These are phyloP conservation scores for Heliothis virescens DNA, from an alignment of 1,140 invertebrate genomes.

Conservation along the genomic window DNA sequence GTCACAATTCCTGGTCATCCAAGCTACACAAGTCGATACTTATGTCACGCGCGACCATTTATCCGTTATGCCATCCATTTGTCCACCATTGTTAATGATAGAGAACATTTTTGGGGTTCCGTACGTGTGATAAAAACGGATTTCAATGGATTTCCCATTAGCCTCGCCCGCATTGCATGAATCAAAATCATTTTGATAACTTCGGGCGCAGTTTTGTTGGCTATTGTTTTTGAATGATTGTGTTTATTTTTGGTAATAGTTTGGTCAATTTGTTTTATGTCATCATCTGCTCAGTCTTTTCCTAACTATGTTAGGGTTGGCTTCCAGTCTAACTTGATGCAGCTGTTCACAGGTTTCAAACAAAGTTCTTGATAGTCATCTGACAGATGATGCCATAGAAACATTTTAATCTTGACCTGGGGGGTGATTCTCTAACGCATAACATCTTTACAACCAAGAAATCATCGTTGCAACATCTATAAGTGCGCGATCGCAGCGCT, in stretches of 20 bases:
- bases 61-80: constrained; percentile 45
- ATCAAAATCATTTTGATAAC: constrained; percentile 30
- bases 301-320: too few species aligned
- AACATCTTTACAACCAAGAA: too few species aligned
- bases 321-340: too few species aligned
- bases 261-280: too few species aligned
- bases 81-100: constrained; percentile 48
- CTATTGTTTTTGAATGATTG: neutral
- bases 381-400: too few species aligned
- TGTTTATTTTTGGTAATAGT: neutral
- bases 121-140: constrained; percentile 41
- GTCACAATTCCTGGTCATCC: neutral
- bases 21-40: constrained; percentile 26
- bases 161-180: constrained; percentile 3
- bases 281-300: too few species aligned
- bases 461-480: too few species aligned
- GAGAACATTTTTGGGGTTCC: constrained; percentile 34
- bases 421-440: too few species aligned
- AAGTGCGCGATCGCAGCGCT: too few species aligned
- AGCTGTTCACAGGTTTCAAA: too few species aligned
- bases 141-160: constrained; percentile 40
- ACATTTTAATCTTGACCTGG: too few species aligned
- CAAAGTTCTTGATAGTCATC: too few species aligned
- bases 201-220: neutral
- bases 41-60: constrained; percentile 44